Base-by-base conservation (phyloP, 2,888 invertebrate genomes). In the Gordius sp. region DNA sequence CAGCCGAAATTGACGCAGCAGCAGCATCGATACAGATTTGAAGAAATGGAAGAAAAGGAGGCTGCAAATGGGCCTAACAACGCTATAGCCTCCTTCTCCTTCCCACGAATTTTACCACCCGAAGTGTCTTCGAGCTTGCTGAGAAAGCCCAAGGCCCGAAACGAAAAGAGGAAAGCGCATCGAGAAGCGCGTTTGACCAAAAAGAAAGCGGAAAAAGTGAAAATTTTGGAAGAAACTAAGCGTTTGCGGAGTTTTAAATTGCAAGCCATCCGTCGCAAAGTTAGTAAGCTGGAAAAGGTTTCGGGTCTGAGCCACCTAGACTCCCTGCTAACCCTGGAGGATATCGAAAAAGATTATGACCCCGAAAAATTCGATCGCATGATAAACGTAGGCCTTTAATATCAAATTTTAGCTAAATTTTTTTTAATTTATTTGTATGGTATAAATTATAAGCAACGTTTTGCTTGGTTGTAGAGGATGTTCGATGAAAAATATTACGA, bases 401-500 rank as follows among this genome's bases (percentile, higher is more conserved):
- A 8, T 16, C 23, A 23, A 20, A 18, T n/a, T 20, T 28, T 58
- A 27, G 27, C 25, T 28, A n/a, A 24, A 57, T n/a, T 16, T 28
- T 16, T 13, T 56, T 13, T 56, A 13, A 2, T 52, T 52, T 53
- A 20, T 25, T 24, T 27, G n/a, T 23, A 24, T 24, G 4, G 13
- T 33, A 24, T 13, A 55, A 4, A 13, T 55, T 24, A 27, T 55
- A 18, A 55, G 26, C 26, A 25, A 25, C 8, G 18, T 18, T 56
- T 52, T 2, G 2, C 56, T 18, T 16, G 59, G 18, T 61, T 63
- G 24, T 74, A 77, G 62, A 75, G 79, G 65, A 70, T 86, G 53
- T 91, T 89, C 69, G 77, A 80, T 69, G 80, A 84, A 53, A 76
- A 84, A 57, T 89, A 80, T 72, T 89, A 91, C 69, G 74, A 77